Evolutionary conservation across 1,140 invertebrate genomes (phyloP), one percentile per base, ranked within the genome.

Genomic region (Lordiphosa mommai): DNA sequence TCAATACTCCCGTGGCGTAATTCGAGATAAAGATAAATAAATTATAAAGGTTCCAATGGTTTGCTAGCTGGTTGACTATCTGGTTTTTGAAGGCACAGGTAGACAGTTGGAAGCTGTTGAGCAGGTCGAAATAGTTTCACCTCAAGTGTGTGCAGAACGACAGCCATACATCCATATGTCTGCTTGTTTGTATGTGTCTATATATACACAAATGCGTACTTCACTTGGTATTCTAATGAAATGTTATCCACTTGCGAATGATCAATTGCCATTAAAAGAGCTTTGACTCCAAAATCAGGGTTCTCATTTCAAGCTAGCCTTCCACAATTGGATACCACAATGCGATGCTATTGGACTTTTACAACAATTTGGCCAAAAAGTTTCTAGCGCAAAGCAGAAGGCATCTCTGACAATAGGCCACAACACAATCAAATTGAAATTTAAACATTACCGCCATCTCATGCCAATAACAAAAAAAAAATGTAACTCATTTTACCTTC

Each of bases 221-320:
- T 80, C 74, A 72, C 44, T 76, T 49, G 60, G 61, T 74, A 87
- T 85, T 87, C 79, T 77, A 86, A 87, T 87, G 85, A 87, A 87
- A 87, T 82, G 80, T 72, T 87, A 87, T 87, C 85, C 85, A 87
- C 85, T 87, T 84, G 72, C 68, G 68, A 77, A 77, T 87, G 72
- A 87, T 87, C 85, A 87, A 87, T 86, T 86, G 85, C 80, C 86
- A 87, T 87, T 87, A 87, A 87, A 82, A 87, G 86, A 86, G 66
- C 77, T 87, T 87, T 87, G 85, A 87, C 85, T 87, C 63, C 64
- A 38, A 74, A 79, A 37, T 63, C 59, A 49, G 63, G 40, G 53
- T 55, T 76, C 56, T 57, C 65, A 69, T 59, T 72, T 76, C 64
- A 61, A 49, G 32, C 41, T 34, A 66, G 41, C 48, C 64, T 49